Conservation (phyloP, 1,140 invertebrate genomes). For the Leptinotarsa undecemlineata region DNA sequence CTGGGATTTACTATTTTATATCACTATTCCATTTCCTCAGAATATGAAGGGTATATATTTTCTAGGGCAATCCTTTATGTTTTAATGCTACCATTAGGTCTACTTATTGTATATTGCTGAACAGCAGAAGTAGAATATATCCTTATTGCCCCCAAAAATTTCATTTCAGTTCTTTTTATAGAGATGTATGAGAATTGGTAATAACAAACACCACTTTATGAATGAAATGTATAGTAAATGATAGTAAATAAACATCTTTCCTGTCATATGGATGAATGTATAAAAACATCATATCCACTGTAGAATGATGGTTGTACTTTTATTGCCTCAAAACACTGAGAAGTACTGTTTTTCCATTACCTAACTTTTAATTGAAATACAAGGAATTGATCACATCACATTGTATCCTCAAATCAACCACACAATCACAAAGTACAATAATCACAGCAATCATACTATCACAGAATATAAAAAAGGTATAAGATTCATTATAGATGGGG, state of each 20-base stretch:
- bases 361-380: slow-evolving; percentile 39
- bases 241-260: slow-evolving; percentile 51
- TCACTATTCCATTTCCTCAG: slow-evolving; percentile 25
- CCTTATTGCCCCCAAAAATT: slow-evolving; percentile 13
- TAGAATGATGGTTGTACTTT: background rate
- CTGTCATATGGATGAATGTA: slow-evolving; percentile 32
- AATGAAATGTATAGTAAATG: slow-evolving; percentile 49
- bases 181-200: slow-evolving; percentile 31
- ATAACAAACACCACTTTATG: slow-evolving; percentile 46
- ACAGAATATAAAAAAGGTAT: no score
- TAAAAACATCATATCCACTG: slow-evolving; percentile 12
- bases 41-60: slow-evolving; percentile 35
- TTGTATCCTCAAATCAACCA: slow-evolving; percentile 8
- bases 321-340: background rate
- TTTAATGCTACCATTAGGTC: slow-evolving; percentile 27
- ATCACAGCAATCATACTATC: slow-evolving; percentile 26
- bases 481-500: no score
- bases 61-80: slow-evolving; percentile 39
- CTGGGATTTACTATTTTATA: slow-evolving; percentile 18
- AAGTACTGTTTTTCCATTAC: slow-evolving; percentile 32
- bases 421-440: slow-evolving; percentile 39
- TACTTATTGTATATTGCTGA: slow-evolving; percentile 28
- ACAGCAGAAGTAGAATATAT: slow-evolving; percentile 19
- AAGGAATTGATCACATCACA: slow-evolving; percentile 26
- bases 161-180: background rate